phyloP scores from a whole-genome alignment of 2,113 vertebrate genomes.

The Corythornis vintsioides region DNA sequence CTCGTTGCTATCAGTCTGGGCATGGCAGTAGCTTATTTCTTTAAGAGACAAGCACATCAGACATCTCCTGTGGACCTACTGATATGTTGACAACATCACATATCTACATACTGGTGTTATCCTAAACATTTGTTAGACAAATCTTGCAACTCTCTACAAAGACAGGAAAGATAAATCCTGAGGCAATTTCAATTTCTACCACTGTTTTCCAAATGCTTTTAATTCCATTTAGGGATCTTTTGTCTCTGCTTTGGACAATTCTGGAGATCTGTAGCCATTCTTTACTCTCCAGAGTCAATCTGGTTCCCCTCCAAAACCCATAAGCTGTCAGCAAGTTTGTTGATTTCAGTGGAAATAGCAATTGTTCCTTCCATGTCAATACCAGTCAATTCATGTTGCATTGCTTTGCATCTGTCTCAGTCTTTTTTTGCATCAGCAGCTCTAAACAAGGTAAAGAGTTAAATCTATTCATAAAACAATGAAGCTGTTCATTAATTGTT shows the following conservation, averaged over 20 bases:
- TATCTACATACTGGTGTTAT: neutral
- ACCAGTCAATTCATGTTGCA: neutral
- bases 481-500: slow-evolving; percentile 55
- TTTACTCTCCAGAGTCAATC: neutral
- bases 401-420: neutral
- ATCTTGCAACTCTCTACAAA: neutral
- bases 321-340: neutral
- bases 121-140: neutral
- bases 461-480: slow-evolving; percentile 15
- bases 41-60: neutral
- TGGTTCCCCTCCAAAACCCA: neutral
- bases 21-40: neutral
- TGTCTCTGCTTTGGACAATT: neutral
- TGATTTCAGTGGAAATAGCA: neutral
- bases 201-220: neutral
- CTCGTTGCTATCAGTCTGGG: neutral
- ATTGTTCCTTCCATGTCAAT: neutral
- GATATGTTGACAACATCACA: neutral
- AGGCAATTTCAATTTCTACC: neutral
- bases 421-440: neutral
- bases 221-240: neutral
- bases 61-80: neutral
- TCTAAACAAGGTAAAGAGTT: slow-evolving; percentile 11
- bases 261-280: neutral
- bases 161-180: neutral